These are phyloP conservation scores for Dryobotodes eremita DNA, from an alignment of 2,888 invertebrate species.

Conservation along the genomic window DNA sequence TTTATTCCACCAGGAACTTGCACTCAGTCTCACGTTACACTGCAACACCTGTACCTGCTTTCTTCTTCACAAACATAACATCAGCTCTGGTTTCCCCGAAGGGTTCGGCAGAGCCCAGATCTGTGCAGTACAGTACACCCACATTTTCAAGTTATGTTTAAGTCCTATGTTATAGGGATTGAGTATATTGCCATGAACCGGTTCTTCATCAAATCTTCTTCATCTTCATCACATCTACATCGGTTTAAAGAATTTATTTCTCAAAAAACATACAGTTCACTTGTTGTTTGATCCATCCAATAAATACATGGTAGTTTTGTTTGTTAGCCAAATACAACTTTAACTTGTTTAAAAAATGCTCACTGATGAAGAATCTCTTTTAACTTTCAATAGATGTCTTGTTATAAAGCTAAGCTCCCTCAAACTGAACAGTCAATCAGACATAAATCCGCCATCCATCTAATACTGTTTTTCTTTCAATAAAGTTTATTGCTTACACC, in stretches of 20 bases:
- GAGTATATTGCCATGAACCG: neutral
- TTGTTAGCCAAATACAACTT: neutral
- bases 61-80: neutral
- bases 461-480: neutral
- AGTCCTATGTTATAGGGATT: neutral
- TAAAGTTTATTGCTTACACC: constrained; percentile 68
- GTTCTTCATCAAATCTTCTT: neutral
- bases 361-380: neutral
- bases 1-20: neutral
- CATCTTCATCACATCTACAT: neutral
- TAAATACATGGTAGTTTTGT: neutral
- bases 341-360: neutral
- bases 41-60: neutral
- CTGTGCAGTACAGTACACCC: neutral
- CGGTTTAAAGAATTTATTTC: neutral
- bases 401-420: neutral
- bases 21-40: neutral
- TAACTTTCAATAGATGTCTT: neutral
- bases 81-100: neutral
- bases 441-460: neutral
- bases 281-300: neutral
- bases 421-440: neutral
- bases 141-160: neutral
- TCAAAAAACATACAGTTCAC: neutral
- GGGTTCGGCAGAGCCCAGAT: neutral